Evolutionary conservation across 23 tunicate species (phyloP), one percentile per base, ranked within the genome.

Genomic region (Diplosoma virens): DNA sequence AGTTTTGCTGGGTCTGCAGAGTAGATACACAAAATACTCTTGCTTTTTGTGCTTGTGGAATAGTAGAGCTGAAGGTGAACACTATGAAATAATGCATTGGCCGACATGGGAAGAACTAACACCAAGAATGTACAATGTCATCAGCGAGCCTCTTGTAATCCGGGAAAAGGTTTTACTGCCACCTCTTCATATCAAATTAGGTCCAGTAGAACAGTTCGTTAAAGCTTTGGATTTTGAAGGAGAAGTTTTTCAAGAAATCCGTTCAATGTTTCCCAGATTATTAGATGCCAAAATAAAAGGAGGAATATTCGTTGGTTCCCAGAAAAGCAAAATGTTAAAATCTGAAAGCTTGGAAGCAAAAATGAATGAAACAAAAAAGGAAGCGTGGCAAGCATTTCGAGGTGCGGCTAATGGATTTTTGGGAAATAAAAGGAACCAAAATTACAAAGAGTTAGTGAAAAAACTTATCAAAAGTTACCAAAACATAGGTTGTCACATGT

Each of bases 181-280:
- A 11, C 77, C 63, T 17, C 1, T 0, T 46, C 27, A 66, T 0
- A 66, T 66, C 46, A 66, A 0, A 33, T 21, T 26, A 30, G 73
- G 73, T 33, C 46, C 0, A 31, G 46, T 26, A 33, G 30, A 66
- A 66, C 41, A 0, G 41, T 66, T 30, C 0, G 73, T 66, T n/a
- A 66, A 71, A 41, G 77, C 77, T 46, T 37, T 71, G 77, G 63
- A 71, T 71, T 20, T 46, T 37, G 27, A 71, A 37, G 21, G 48
- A 33, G 58, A 71, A 1, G 64, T 41, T 37, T 41, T 71, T 71
- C 56, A 71, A 28, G 36, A 64, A 64, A 32, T 64, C 71, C 71
- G 71, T 64, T 64, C 35, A 58, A 58, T 23, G 16, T 58, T 11
- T 58, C 21, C 65, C 65, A 58, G 21, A 58, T 22, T 58, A n/a